These are phyloP conservation scores for Nettapus auritus DNA, from an alignment of 2,113 vertebrate genomes.

Conservation along the genomic window DNA sequence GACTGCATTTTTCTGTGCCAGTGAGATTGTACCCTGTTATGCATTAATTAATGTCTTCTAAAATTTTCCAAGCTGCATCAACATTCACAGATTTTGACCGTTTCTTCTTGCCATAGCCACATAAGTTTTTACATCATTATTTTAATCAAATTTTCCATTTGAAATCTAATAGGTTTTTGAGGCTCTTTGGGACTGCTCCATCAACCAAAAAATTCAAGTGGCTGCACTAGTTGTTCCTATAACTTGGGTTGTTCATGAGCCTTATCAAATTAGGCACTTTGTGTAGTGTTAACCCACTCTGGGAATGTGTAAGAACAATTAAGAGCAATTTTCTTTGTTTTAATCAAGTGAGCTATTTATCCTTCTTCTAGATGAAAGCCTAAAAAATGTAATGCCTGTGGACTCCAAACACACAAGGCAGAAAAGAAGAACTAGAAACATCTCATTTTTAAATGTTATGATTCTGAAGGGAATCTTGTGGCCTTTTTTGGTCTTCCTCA, in stretches of 20 bases:
- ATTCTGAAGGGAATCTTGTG: not conserved
- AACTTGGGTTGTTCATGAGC: not conserved
- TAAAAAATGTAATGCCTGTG: not conserved
- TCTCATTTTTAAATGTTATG: not conserved
- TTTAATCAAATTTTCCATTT: not conserved
- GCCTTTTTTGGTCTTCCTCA: not conserved
- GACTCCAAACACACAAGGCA: not conserved
- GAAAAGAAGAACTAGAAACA: not conserved
- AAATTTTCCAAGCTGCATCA: not conserved
- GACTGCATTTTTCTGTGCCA: constrained; percentile 26
- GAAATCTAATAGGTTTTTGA: not conserved
- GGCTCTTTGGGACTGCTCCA: not conserved
- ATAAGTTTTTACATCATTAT: not conserved
- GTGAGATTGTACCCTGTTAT: not conserved
- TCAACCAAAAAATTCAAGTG: not conserved
- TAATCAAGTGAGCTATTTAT: not conserved
- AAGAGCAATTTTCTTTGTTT: not conserved
- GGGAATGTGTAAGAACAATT: not conserved
- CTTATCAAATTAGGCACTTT: not conserved
- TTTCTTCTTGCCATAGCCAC: not conserved
- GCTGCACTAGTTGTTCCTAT: not conserved
- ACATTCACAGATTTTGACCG: not conserved
- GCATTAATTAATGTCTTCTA: constrained; percentile 19
- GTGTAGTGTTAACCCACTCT: fast-evolving
- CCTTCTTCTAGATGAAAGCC: not conserved